Base-by-base conservation (phyloP, 2,113 vertebrate genomes). In the Gorilla gorilla region DNA sequence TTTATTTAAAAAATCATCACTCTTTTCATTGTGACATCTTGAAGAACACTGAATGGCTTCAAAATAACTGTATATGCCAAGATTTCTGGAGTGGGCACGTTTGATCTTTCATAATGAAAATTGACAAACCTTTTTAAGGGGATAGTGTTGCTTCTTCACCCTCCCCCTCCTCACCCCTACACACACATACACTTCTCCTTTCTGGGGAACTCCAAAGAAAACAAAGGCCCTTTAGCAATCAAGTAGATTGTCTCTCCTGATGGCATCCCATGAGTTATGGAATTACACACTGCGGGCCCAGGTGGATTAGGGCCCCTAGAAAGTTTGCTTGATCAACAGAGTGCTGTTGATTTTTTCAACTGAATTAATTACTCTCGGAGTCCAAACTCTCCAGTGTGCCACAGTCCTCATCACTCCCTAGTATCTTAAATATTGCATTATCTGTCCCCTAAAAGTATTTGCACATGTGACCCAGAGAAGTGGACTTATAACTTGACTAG, bases 11-110 rank as follows among this genome's bases (percentile, higher is more conserved):
- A 89, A 90, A 78, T 14, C 8, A 89, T 79, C 43, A 13, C 55
- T 95, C 72, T 93, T 94, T 78, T 78, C 43, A 72, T 82, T 90
- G 86, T 66, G 38, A 93, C 43, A 64, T 55, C 23, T 64, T 83
- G 59, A 95, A 14, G 22, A 90, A 22, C 17, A 32, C 52, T 64
- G 52, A 70, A 93, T 38, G 25, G 12, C 73, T 96, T 94, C 73
- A 68, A 89, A 89, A 86, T 57, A 93, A 83, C 25, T 52, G n/a
- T 45, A 38, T 16, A 35, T 57, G 87, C 75, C 52, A 94, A n/a
- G 61, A 90, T 61, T 75, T 90, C 76, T 38, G 76, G 27, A 90
- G 52, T 45, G 20, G 91, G 48, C 23, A 50, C 22, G 12, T 73
- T 4, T 20, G 35, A 3, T 25, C 50, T 61, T 92, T 48, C 73